Base-by-base conservation (phyloP, 1,140 invertebrate species). In the Lepidurus couesii region DNA sequence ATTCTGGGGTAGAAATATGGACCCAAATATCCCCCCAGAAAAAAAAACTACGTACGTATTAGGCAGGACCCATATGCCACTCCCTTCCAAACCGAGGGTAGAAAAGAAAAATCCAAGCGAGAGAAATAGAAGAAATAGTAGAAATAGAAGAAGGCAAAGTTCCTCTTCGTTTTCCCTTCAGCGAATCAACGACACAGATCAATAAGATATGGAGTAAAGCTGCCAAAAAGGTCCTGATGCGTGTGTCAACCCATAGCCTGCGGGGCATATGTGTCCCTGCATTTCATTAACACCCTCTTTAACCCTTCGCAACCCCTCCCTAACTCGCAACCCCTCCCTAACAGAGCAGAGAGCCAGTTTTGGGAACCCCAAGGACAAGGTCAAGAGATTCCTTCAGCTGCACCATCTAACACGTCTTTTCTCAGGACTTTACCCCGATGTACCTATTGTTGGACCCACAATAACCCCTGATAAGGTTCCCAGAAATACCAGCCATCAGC, bases 211-310 rank as follows among this genome's bases (percentile, higher is more conserved):
- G 53, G 53, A 21, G 16, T 21, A 9, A 21, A 65, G 53, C 16
- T 65, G 53, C 53, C 53, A 65, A 65, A 16, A 65, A 10, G 53
- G 53, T 21, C 8, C 16, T 21, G 53, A 65, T 65, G 53, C 53
- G 13, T 65, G 45, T 47, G 53, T 65, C 53, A 65, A 13, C 16
- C 53, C 53, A 13, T 65, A 65, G 21, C 53, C 34, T 34, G 34
- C 34, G 34, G 53, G 8, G 53, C 53, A 65, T 65, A 65, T 65
- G 53, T 16, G 53, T 13, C 53, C 21, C 53, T n/a, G 53, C 53
- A 65, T 65, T 34, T 65, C 53, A 65, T 65, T 65, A 65, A 65
- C 13, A 65, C 9, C 21, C 53, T 65, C 53, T 65, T 65, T 65
- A 7, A 65, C 7, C 53, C 53, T 21, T 65, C 53, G 16, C 9